phyloP scores from a whole-genome alignment of 2,113 vertebrate species.

The Proteles cristata region DNA sequence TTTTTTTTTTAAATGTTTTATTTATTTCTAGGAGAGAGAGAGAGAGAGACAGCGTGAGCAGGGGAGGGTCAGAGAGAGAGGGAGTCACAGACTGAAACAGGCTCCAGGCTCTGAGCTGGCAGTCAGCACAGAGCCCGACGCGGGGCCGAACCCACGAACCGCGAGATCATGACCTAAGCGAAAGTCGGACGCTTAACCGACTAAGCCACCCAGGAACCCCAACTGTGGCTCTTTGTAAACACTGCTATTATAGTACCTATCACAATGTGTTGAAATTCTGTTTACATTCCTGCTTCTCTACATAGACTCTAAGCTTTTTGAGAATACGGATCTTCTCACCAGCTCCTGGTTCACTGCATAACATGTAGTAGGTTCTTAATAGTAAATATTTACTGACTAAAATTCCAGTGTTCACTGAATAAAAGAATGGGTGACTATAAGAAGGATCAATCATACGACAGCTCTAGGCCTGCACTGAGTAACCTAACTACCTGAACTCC shows the following conservation, averaged over 20 bases:
- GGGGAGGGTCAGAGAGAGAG: too few relatives aligned
- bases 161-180: too few relatives aligned
- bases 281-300: background rate
- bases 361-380: background rate
- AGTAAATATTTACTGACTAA: slow-evolving; percentile 1
- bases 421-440: background rate
- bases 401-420: background rate
- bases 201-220: too few relatives aligned
- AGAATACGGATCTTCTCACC: background rate
- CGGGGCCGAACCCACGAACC: too few relatives aligned
- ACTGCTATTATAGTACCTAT: background rate
- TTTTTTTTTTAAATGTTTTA: too few relatives aligned
- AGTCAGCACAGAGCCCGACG: too few relatives aligned
- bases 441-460: background rate
- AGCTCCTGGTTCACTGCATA: background rate
- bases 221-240: background rate
- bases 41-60: too few relatives aligned
- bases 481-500: background rate
- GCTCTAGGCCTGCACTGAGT: background rate
- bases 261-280: background rate
- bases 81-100: too few relatives aligned
- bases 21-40: too few relatives aligned
- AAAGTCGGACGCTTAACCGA: too few relatives aligned
- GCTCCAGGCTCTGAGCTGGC: too few relatives aligned
- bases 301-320: background rate